Percentiles rank a stretch among this genome's conserved stretches.
Conservation (phyloP, 1,140 invertebrate genomes). For the Schlechtendalia chinensis region DNA sequence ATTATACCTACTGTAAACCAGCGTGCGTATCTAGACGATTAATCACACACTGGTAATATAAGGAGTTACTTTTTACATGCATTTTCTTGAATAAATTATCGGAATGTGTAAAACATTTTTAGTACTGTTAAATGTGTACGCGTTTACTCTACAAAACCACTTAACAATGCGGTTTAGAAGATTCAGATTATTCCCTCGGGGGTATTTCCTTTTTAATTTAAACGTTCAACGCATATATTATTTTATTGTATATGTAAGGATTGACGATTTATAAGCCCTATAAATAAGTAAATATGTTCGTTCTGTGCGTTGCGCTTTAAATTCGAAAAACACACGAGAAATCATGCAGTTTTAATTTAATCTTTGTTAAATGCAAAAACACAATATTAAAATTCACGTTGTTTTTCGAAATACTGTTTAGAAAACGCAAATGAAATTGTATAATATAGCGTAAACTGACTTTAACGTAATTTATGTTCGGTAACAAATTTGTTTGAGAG, state of each 20-base stretch:
- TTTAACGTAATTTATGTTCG: too few species aligned
- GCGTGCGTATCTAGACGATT: slow-evolving; percentile 23
- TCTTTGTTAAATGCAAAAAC: too few species aligned
- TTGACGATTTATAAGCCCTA: too few species aligned
- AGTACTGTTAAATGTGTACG: slow-evolving; percentile 14
- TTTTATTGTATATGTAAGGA: background rate
- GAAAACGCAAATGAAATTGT: too few species aligned
- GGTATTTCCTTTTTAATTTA: background rate
- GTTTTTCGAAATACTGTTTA: too few species aligned
- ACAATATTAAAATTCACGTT: too few species aligned
- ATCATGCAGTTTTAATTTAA: too few species aligned
- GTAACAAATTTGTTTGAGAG: too few species aligned
- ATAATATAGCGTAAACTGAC: too few species aligned
- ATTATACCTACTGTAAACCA: slow-evolving; percentile 5
- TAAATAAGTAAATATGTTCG: background rate
- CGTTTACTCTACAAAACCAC: slow-evolving; percentile 4
- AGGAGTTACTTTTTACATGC: slow-evolving; percentile 12
- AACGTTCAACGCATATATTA: background rate
- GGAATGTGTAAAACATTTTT: slow-evolving; percentile 1
- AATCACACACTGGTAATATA: slow-evolving; percentile 21
- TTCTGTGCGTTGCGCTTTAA: background rate
- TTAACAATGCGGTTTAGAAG: background rate
- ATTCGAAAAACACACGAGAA: background rate
- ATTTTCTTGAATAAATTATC: slow-evolving; percentile 23
- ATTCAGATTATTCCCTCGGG: background rate